These are phyloP conservation scores for Naso thynnoides DNA, from an alignment of 2,797 vertebrate species.

Conservation along the genomic window DNA sequence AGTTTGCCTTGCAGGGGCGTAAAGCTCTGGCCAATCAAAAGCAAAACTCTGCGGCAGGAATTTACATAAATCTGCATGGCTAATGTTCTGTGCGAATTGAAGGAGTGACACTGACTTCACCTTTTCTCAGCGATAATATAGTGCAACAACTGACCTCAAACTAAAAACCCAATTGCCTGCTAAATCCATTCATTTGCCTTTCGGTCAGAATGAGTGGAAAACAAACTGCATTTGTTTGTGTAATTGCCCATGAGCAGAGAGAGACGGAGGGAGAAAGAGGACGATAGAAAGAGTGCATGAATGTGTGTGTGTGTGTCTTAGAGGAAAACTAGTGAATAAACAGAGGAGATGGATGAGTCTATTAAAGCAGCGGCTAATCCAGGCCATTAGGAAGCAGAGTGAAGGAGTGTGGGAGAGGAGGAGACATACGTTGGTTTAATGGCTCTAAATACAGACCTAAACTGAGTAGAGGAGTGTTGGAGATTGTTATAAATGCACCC, in stretches of 20 bases:
- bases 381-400: constrained; percentile 76
- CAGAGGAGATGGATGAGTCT: constrained; percentile 80
- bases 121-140: constrained; percentile 56
- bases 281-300: constrained; percentile 27
- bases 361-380: constrained; percentile 80
- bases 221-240: constrained; percentile 82
- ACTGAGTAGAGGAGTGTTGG: constrained; percentile 38
- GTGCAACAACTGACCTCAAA: constrained; percentile 71
- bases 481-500: constrained; percentile 67
- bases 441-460: constrained; percentile 74
- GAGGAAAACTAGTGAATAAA: constrained; percentile 72
- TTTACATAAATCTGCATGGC: constrained; percentile 80
- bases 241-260: constrained; percentile 81
- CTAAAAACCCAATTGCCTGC: constrained; percentile 61
- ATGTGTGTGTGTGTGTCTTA: constrained; percentile 24
- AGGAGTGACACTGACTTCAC: constrained; percentile 68
- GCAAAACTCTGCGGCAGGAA: constrained; percentile 48
- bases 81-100: constrained; percentile 70
- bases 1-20: constrained; percentile 37
- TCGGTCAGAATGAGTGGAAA: constrained; percentile 59
- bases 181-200: constrained; percentile 68
- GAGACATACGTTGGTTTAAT: constrained; percentile 73
- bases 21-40: constrained; percentile 63
- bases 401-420: constrained; percentile 64
- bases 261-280: constrained; percentile 49